These are phyloP conservation scores for Clanis bilineata DNA, from an alignment of 2,888 invertebrate species.

Conservation along the genomic window DNA sequence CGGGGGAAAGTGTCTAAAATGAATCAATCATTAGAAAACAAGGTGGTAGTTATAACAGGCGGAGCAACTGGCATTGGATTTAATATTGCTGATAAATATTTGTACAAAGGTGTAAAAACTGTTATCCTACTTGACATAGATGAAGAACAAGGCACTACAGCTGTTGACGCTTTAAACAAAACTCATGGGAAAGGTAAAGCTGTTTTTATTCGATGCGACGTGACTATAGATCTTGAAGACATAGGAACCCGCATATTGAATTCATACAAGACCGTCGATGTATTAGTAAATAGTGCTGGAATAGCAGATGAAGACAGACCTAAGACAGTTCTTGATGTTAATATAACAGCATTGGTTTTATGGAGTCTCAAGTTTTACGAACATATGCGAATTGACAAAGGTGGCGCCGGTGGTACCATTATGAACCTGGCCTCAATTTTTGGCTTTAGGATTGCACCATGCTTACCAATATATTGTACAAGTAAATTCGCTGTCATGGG, in stretches of 20 bases:
- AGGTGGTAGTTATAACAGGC: constrained; percentile 65
- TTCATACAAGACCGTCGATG: constrained; percentile 48
- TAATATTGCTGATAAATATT: constrained; percentile 60
- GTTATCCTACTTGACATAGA: constrained; percentile 39
- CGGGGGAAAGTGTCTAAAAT: background rate
- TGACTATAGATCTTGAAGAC: constrained; percentile 61
- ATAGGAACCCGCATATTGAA: constrained; percentile 42
- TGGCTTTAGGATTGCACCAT: constrained; percentile 67
- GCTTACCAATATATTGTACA: constrained; percentile 77
- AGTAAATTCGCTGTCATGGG: constrained; percentile 78
- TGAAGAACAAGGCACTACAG: constrained; percentile 43
- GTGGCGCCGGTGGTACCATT: constrained; percentile 79
- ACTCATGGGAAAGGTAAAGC: constrained; percentile 65
- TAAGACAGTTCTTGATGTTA: constrained; percentile 39
- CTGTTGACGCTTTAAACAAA: constrained; percentile 51
- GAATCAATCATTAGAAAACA: constrained; percentile 38
- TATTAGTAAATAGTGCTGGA: constrained; percentile 62
- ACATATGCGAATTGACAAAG: constrained; percentile 72
- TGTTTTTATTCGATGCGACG: constrained; percentile 69
- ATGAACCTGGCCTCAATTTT: constrained; percentile 83
- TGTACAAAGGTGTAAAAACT: constrained; percentile 55
- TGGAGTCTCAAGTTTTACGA: constrained; percentile 71
- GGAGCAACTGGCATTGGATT: constrained; percentile 78
- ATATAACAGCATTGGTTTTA: constrained; percentile 37
- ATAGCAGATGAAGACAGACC: constrained; percentile 31